These are phyloP conservation scores for Globodera ellingtonae DNA, from an alignment of 1,140 invertebrate species.

Conservation along the genomic window DNA sequence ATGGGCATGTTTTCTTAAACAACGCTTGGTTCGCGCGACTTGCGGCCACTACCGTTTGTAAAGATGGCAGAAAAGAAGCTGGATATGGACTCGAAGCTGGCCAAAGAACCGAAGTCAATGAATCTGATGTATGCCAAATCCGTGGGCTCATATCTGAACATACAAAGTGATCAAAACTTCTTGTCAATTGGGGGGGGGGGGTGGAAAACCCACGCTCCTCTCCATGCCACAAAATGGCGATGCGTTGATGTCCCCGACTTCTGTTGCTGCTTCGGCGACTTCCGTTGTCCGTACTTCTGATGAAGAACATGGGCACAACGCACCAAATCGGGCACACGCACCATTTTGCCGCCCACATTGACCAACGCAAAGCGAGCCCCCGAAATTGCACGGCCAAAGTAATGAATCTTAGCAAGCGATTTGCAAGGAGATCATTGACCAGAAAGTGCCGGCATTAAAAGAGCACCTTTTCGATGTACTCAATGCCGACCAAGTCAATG, in stretches of 20 bases:
- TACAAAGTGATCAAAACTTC: neutral
- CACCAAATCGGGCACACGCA: conserved; percentile 64
- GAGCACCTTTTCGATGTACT: conserved; percentile 59
- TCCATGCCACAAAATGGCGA: conserved; percentile 12
- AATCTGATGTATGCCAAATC: conserved; percentile 59
- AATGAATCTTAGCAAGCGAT: conserved; percentile 51
- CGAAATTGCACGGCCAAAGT: conserved; percentile 65
- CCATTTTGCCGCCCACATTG: conserved; percentile 65
- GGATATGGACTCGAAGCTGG: conserved; percentile 47
- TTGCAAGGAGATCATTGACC: neutral
- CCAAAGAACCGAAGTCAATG: conserved; percentile 51
- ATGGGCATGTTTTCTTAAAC: neutral
- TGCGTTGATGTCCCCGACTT: conserved; percentile 13
- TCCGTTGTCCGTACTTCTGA: conserved; percentile 63
- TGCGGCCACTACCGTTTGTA: conserved; percentile 10
- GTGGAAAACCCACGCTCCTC: conserved; percentile 18
- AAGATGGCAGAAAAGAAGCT: conserved; percentile 51
- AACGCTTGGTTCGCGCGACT: conserved; percentile 40
- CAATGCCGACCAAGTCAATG: conserved; percentile 64
- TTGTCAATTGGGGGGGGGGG: neutral
- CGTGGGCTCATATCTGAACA: conserved; percentile 52
- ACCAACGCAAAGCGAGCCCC: conserved; percentile 62
- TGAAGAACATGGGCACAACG: conserved; percentile 49
- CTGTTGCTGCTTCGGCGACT: conserved; percentile 22
- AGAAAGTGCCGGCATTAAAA: neutral